Base-by-base conservation (phyloP, 2,113 vertebrate genomes). In the Synchiropus splendidus region DNA sequence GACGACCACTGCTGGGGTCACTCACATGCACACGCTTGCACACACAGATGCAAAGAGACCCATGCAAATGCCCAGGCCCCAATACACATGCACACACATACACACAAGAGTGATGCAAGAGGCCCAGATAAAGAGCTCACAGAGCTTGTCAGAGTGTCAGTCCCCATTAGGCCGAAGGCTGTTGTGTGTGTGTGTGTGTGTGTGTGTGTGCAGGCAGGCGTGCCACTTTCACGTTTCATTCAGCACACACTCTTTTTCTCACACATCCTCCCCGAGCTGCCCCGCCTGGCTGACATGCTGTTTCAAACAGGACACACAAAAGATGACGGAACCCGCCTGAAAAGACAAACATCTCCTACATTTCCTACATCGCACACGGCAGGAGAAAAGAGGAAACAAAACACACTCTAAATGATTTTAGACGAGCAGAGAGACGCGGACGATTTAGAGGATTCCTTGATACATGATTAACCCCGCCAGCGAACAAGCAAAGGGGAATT, bases 71-170 rank as follows among this genome's bases (percentile, higher is more conserved):
- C 18, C 42, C 51, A 54, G 58, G 45, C 65, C 60, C 45, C 65
- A 59, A 56, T 17, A 27, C 48, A 42, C 40, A 33, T 30, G 40
- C 47, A 58, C 56, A 40, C 36, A 35, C 54, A 52, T 45, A 35
- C 64, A 55, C 63, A 58, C 60, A 47, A 49, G 48, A 58, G 31
- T 51, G 52, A 69, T 48, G 69, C 69, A 30, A 69, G 74, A 79
- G 83, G 70, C 61, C n/a, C 70, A 70, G 82, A 86, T 81, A 77
- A 83, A 83, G 78, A 81, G 78, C 79, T 86, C 82, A 74, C 57
- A 77, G 73, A 76, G 63, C 63, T 78, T 83, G 81, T 83, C 80
- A 85, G 83, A 68, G 79, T 84, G 80, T 85, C 84, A 84, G 77
- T 68, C 67, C 75, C 76, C 69, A 79, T 83, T 78, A 83, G 81